These are phyloP conservation scores for Emydocephalus ijimae DNA, from an alignment of 2,113 vertebrate species.

Conservation along the genomic window DNA sequence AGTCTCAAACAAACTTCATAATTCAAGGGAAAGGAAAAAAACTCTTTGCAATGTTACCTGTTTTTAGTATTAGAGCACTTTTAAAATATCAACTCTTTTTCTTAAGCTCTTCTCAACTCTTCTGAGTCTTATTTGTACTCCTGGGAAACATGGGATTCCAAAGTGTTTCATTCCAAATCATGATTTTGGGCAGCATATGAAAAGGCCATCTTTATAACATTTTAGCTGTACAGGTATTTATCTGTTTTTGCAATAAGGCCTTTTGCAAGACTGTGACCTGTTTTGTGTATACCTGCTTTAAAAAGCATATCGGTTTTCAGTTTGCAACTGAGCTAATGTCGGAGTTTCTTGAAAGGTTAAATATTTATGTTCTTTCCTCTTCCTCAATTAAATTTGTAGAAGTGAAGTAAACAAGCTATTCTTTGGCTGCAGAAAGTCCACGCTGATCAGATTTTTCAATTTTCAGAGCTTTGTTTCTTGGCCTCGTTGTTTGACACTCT, in stretches of 20 bases:
- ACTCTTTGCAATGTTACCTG: background rate
- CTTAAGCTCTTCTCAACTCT: background rate
- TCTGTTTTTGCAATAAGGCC: conserved; percentile 47
- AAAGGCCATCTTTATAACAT: conserved; percentile 7
- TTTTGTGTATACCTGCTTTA: background rate
- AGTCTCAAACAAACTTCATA: background rate
- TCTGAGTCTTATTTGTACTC: background rate
- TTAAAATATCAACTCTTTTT: background rate
- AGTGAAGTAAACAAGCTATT: background rate
- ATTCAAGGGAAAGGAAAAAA: too few species aligned
- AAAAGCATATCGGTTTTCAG: background rate
- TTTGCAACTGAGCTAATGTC: background rate
- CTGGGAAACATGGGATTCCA: conserved; percentile 1
- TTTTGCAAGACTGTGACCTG: conserved; percentile 35
- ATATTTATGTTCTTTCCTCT: background rate
- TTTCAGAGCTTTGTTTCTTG: background rate
- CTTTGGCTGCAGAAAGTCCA: background rate
- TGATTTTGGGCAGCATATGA: conserved; percentile 4
- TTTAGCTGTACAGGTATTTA: background rate
- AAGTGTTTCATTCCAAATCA: background rate
- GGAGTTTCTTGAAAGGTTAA: background rate
- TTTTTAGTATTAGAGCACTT: background rate
- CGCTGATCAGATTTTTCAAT: background rate
- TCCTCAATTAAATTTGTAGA: background rate
- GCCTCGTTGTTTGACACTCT: conserved; percentile 26